Conservation (phyloP, 37 sponge, comb jelly and placozoan genomes). For the Eunapius fragilis region DNA sequence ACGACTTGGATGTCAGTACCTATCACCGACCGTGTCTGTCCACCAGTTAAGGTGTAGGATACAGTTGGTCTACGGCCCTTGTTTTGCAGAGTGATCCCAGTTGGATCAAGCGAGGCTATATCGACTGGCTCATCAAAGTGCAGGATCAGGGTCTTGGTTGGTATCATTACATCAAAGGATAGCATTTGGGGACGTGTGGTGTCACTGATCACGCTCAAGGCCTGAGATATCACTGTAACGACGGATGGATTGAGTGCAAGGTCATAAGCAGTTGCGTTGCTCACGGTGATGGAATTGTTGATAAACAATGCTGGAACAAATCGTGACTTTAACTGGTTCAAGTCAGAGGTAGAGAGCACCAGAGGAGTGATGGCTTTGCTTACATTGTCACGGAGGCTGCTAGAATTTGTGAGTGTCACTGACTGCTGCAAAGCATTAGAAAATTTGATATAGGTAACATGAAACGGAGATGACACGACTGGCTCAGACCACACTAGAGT, state of each 20-base stretch:
- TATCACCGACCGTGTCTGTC: conserved; percentile 40
- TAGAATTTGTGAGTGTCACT: conserved; percentile 47
- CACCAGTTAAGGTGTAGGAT: conserved; percentile 56
- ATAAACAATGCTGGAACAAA: conserved; percentile 49
- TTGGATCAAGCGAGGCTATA: conserved; percentile 50
- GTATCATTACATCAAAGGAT: conserved; percentile 69
- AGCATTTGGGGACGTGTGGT: conserved; percentile 63
- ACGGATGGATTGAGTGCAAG: conserved; percentile 82
- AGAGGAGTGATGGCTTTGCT: conserved; percentile 33
- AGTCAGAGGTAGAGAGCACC: conserved; percentile 44
- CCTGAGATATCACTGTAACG: background rate
- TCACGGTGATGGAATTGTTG: conserved; percentile 66
- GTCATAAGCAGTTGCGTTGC: conserved; percentile 55
- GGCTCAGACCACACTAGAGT: conserved; percentile 68
- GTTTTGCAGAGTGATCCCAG: conserved; percentile 80
- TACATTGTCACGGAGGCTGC: conserved; percentile 42
- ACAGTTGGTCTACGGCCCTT: conserved; percentile 47
- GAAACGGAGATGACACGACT: conserved; percentile 58
- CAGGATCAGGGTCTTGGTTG: conserved; percentile 69
- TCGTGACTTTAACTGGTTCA: conserved; percentile 71
- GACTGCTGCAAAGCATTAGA: conserved; percentile 34
- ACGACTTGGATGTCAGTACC: conserved; percentile 52
- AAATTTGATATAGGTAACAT: conserved; percentile 29
- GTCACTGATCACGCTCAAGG: conserved; percentile 41
- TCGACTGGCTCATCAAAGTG: conserved; percentile 80